phyloP scores from a whole-genome alignment of 2,113 vertebrate genomes.

The Oreotrochilus melanogaster region DNA sequence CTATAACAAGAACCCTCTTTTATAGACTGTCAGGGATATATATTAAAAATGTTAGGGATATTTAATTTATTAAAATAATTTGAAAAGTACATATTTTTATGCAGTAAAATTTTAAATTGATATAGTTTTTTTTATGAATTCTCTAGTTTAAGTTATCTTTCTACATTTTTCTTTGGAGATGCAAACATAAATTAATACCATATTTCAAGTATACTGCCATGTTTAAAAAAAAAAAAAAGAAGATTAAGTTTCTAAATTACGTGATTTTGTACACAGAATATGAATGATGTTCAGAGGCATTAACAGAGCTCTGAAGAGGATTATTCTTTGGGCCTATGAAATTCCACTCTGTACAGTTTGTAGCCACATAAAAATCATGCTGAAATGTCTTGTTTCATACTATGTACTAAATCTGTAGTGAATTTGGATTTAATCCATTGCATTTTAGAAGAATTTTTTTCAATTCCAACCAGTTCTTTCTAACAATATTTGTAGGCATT shows the following conservation, averaged over 20 bases:
- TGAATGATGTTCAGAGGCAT: slow-evolving; percentile 73
- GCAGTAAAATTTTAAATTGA: slow-evolving; percentile 81
- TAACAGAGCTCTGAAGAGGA: slow-evolving; percentile 73
- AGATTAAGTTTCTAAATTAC: slow-evolving; percentile 77
- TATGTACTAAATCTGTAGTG: neutral
- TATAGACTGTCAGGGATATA: slow-evolving; percentile 85
- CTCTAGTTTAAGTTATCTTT: slow-evolving; percentile 82
- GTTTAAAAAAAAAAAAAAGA: slow-evolving; percentile 57
- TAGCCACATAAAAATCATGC: slow-evolving; percentile 50
- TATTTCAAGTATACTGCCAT: slow-evolving; percentile 81
- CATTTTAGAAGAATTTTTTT: slow-evolving; percentile 57
- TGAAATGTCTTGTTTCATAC: slow-evolving; percentile 39
- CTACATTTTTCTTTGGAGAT: slow-evolving; percentile 81
- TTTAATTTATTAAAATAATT: slow-evolving; percentile 87
- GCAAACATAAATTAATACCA: slow-evolving; percentile 77
- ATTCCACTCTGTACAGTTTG: slow-evolving; percentile 55
- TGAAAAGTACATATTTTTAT: slow-evolving; percentile 87
- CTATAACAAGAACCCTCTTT: slow-evolving; percentile 84
- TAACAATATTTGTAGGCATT: slow-evolving; percentile 64
- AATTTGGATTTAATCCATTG: slow-evolving; percentile 48
- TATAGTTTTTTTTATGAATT: slow-evolving; percentile 77
- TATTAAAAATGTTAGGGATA: slow-evolving; percentile 79
- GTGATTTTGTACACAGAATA: slow-evolving; percentile 77
- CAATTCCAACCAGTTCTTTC: slow-evolving; percentile 47
- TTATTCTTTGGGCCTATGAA: slow-evolving; percentile 57